Evolutionary conservation across 1,140 invertebrate species (phyloP).

Genomic region (Melitaea cinxia): DNA sequence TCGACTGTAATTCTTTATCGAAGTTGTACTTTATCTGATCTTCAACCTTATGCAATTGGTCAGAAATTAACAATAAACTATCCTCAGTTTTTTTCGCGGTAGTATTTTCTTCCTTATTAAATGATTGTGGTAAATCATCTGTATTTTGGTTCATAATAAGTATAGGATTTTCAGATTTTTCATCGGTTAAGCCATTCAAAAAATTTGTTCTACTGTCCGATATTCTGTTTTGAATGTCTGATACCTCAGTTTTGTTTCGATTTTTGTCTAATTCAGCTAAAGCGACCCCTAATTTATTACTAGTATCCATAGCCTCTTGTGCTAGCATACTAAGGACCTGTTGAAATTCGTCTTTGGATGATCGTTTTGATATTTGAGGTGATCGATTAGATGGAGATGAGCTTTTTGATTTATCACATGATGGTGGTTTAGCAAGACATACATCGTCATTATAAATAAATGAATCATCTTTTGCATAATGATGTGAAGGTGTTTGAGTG

Average conservation of each 20-base stretch:
- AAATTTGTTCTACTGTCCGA: constrained; percentile 66
- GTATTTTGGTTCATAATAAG: constrained; percentile 39
- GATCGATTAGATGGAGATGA: constrained; percentile 77
- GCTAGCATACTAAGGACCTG: constrained; percentile 83
- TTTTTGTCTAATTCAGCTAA: constrained; percentile 79
- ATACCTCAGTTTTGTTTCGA: constrained; percentile 64
- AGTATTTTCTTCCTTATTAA: constrained; percentile 41
- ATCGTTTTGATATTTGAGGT: constrained; percentile 73
- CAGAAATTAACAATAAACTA: constrained; percentile 76
- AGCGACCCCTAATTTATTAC: constrained; percentile 77
- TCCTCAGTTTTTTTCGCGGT: constrained; percentile 77
- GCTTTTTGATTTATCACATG: constrained; percentile 78
- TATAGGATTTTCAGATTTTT: constrained; percentile 44
- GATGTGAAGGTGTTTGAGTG: constrained; percentile 61
- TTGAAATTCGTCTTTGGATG: constrained; percentile 80
- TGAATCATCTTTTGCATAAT: constrained; percentile 79
- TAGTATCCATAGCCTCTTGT: constrained; percentile 82
- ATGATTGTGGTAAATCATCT: constrained; percentile 35
- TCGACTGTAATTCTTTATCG: constrained; percentile 70
- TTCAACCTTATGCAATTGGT: constrained; percentile 77
- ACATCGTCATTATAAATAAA: constrained; percentile 76
- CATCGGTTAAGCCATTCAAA: constrained; percentile 62
- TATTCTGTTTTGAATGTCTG: constrained; percentile 63
- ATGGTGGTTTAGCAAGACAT: constrained; percentile 73
- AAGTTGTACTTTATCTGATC: constrained; percentile 75